Base-by-base conservation (phyloP, 2,888 invertebrate species). In the Merodon equestris region DNA sequence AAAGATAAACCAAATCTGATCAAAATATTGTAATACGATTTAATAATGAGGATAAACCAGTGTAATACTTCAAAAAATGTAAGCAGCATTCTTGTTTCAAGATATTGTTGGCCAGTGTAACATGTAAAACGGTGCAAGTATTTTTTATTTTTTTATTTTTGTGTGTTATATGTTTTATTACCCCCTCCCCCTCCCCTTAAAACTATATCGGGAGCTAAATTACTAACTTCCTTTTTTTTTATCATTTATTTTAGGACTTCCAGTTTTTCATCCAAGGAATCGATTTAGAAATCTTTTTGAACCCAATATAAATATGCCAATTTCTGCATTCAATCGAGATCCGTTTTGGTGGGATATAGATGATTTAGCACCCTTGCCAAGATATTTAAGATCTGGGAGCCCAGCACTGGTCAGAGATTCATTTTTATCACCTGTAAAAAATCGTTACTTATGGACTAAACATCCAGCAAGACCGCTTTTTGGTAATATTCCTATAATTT, bases 301-400 rank as follows among this genome's bases (percentile, higher is more conserved):
- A 90, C 96, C 96, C 83, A 93, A 93, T 86, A 93, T 94, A 64
- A 91, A 91, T 85, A 91, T 94, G 86, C 96, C 96, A 73, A 91
- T 94, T 88, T 94, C 94, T 85, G 92, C 94, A 84, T 93, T 95
- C 89, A 93, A 93, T 84, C 93, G 95, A 88, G 96, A 96, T 91
- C 96, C 96, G 85, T 96, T 95, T 94, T 96, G 96, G 96, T 93
- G 93, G 92, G 93, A 93, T 90, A 92, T 94, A 90, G 95, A 95
- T 84, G 93, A 93, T 89, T 92, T 94, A 89, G 92, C 92, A 88
- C 96, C 96, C 83, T 91, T 93, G 89, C 92, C 93, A 82, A 89
- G 90, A 82, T 91, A 91, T 86, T 91, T 92, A 85, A 92, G 93
- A 89, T 92, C 91, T 88, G 92, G 93, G 88, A 85, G 86, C 79